A percentile compares a stretch with the other conserved stretches of the same genome.
phyloP scores from a whole-genome alignment of 2,113 vertebrate genomes.

The Cepphus grylle region DNA sequence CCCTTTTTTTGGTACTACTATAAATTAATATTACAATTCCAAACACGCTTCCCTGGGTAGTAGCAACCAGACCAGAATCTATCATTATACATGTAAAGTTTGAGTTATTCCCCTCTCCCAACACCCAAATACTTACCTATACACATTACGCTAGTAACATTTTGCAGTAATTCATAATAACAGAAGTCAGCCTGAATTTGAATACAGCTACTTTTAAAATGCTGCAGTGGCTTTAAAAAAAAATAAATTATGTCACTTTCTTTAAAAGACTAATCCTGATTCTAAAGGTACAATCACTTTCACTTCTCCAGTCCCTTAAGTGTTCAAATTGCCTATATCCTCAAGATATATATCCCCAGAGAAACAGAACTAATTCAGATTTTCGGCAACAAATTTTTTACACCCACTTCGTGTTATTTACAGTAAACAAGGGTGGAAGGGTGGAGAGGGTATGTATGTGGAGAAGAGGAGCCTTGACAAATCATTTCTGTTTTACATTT shows the following conservation, averaged over 20 bases:
- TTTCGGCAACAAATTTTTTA: neutral
- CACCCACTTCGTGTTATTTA: neutral
- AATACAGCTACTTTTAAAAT: neutral
- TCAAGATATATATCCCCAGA: neutral
- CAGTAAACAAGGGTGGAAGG: neutral
- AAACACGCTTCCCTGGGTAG: neutral
- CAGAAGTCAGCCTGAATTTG: neutral
- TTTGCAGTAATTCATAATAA: neutral
- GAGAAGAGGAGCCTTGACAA: neutral
- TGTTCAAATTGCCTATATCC: neutral
- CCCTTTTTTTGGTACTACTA: neutral
- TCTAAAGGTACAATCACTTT: neutral
- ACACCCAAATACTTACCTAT: neutral
- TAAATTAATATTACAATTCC: neutral
- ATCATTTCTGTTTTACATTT: neutral
- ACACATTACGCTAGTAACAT: neutral
- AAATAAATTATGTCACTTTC: neutral
- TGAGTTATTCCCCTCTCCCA: neutral
- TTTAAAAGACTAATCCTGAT: neutral
- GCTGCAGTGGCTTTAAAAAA: neutral
- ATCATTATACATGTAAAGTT: neutral
- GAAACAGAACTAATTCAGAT: neutral
- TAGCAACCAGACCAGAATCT: neutral
- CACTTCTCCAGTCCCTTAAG: neutral
- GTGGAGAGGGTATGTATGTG: fast-evolving